phyloP scores from a whole-genome alignment of 2,113 vertebrate species.

The Rhinolophus ferrumequinum region DNA sequence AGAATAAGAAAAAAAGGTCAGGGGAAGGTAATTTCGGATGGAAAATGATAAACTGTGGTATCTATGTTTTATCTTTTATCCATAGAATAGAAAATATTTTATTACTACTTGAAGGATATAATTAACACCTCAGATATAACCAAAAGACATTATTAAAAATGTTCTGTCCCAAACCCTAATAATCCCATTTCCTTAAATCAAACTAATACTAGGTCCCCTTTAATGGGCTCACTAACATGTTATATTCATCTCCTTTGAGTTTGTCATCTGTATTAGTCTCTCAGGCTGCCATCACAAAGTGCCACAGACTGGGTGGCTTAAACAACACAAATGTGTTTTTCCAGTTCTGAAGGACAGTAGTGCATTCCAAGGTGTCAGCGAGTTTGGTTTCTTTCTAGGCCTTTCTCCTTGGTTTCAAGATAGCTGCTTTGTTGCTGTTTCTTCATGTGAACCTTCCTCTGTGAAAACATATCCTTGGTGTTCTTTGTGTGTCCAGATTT shows the following conservation, averaged over 20 bases:
- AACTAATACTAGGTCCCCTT: not conserved
- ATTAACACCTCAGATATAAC: not conserved
- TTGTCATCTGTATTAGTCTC: too few relatives aligned
- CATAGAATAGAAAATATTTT: not conserved
- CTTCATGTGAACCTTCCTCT: too few relatives aligned
- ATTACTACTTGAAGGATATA: not conserved
- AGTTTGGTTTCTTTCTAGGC: not conserved
- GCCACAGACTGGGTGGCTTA: not conserved
- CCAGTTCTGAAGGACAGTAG: not conserved
- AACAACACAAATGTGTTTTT: not conserved
- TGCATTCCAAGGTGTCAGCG: not conserved
- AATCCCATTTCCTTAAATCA: not conserved
- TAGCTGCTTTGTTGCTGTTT: accelerated
- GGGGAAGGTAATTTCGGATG: not conserved
- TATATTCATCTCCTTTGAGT: not conserved
- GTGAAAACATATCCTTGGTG: accelerated
- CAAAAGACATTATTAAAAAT: not conserved
- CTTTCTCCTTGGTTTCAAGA: not conserved
- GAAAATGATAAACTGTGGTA: not conserved
- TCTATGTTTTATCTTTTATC: not conserved
- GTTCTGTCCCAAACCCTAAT: not conserved
- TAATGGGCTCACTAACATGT: not conserved
- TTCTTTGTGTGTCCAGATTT: not conserved
- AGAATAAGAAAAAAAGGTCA: not conserved
- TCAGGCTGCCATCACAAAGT: not conserved